Base-by-base conservation (phyloP, 1,140 invertebrate species). In the Drosophila nigrodunni region DNA sequence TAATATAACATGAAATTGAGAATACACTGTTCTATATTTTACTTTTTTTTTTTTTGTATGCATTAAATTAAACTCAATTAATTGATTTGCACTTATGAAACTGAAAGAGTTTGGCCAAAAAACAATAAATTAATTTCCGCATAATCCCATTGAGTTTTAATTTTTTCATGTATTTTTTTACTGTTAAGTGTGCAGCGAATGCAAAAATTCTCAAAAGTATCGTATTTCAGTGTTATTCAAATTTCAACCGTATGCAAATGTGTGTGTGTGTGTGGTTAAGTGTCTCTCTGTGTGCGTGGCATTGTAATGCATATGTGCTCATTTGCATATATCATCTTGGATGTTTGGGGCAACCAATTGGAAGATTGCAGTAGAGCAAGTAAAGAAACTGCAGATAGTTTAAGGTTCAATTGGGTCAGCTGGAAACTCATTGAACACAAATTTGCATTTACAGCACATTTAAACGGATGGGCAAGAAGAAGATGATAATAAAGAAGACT, bases 271-370 rank as follows among this genome's bases (percentile, higher is more conserved):
- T 7, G 13, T 30, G 25, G 0, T 6, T 30, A 6, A 5, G 25
- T 6, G 25, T 50, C 6, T 50, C 6, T 50, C 8, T 6, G 21
- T 72, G 69, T 58, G 52, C 41, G 25, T 41, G 25, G 11, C 34
- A 66, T 66, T 47, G 47, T 68, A 74, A 74, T 68, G 50, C 41
- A 34, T 58, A 57, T 49, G 15, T 35, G 37, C 65, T 61, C 15
- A 74, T 74, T 57, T 62, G 67, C 72, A 74, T 74, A 74, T n/a
- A 60, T 61, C 49, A 61, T 74, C 8, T 59, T 44, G 44, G 7
- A 46, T 30, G 13, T 25, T 59, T 59, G 25, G 39, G 41, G 41
- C 21, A 44, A 21, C 18, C 39, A 37, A 67, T 57, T 13, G 69
- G 18, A 34, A 35, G 60, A 47, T 30, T 57, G 18, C 15, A 57